Base-by-base conservation (phyloP, 2,797 vertebrate species). In the Tympanoctomys barrerae region DNA sequence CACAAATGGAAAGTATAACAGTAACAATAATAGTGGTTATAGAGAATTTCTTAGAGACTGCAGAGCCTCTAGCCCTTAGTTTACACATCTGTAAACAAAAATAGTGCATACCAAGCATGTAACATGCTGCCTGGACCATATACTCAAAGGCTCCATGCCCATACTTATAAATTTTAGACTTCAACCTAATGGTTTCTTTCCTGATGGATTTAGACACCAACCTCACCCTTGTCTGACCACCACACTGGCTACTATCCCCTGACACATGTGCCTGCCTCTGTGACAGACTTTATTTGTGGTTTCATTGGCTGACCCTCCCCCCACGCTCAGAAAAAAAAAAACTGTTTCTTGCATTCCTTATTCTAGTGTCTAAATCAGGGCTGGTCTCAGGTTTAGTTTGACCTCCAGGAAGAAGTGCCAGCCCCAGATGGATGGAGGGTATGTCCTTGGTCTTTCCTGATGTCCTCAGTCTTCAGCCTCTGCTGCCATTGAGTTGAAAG, bases 381-480 rank as follows among this genome's bases (percentile, higher is more conserved):
- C 7, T 95, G 78, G 52, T 16, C 49, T 2, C 14, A 70, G 18
- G 3, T 64, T 92, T 39, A 22, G 3, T 49, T 24, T 3, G 39
- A 14, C 4, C 59, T 77, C 16, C 28, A 21, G 33, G 89, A 26
- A 16, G 52, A 62, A 28, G 94, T 18, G 46, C 19, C 19, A 13
- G 26, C 7, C n/a, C 8, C 1, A 21, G 19, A n/a, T 4, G 3
- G 49, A 7, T 0, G 0, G 13, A 16, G 39, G 14, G 7, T 12
- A 2, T 5, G 18, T 13, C 33, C 28, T 66, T 4, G 9, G 18
- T 71, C 49, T 66, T 89, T 85, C 52, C 49, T 12, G 4, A 95
- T 95, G 94, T 95, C 91, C 95, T 96, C 90, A 75, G 90, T 79
- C 90, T 95, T 96, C 87, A 93, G 71, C 91, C 92, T 87, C 94